These are phyloP conservation scores for Carposina sasakii DNA, from an alignment of 1,140 invertebrate species.

Conservation along the genomic window DNA sequence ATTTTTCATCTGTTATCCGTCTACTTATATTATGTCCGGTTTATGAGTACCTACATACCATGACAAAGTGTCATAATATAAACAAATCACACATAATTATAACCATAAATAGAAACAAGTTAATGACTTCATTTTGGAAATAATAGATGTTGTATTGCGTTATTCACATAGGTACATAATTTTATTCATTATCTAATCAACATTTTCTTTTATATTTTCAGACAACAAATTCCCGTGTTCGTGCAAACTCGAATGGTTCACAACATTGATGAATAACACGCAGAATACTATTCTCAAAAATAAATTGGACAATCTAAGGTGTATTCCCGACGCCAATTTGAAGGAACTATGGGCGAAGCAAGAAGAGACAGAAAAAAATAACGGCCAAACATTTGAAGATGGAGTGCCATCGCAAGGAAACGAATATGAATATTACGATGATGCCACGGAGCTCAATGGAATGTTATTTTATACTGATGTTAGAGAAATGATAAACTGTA, in stretches of 20 bases:
- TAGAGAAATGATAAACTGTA: constrained; percentile 50
- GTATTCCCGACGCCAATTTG: constrained; percentile 39
- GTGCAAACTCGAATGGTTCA: constrained; percentile 56
- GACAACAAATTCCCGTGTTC: constrained; percentile 58
- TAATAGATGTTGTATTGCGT: no score
- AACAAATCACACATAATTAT: no score
- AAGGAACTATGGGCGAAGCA: constrained; percentile 43
- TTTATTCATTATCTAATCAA: no score
- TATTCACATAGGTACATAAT: no score
- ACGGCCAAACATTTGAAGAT: constrained; percentile 11
- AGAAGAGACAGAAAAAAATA: constrained; percentile 38
- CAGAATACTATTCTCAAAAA: constrained; percentile 39
- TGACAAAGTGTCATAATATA: no score
- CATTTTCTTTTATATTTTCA: constrained; percentile 27
- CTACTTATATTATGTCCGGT: no score
- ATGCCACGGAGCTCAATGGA: constrained; percentile 53
- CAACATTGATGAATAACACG: constrained; percentile 48
- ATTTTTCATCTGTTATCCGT: no score
- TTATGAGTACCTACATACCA: no score
- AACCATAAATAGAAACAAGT: no score
- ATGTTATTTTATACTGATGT: constrained; percentile 59
- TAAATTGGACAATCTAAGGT: constrained; percentile 55
- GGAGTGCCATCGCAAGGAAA: background rate
- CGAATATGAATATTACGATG: constrained; percentile 65
- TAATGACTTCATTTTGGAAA: no score